Base-by-base conservation (phyloP, 2,888 invertebrate species). In the Galeruca laticollis region DNA sequence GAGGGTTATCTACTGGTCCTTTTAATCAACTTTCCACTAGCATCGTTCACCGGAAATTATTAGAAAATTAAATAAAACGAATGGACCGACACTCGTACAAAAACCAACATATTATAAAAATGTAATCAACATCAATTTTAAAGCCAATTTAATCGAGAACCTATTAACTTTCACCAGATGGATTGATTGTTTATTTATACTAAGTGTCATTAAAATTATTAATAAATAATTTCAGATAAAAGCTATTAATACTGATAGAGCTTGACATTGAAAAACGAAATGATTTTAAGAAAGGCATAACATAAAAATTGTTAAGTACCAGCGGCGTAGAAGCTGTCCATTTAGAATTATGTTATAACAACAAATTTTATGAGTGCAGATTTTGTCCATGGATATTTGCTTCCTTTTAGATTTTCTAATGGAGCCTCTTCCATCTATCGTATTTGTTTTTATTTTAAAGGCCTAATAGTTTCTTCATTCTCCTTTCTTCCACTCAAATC, bases 111-210 rank as follows among this genome's bases (percentile, higher is more conserved):
- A 8, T 15, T 8, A 15, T 8, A 37, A 37, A 47, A 18, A 47
- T 47, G 18, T 18, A 47, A 15, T 47, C 9, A 15, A 47, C 47
- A 47, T 47, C 9, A 47, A 47, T 47, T 47, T 47, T 47, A 18
- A 47, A 18, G 47, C 47, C 47, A 47, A 47, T 47, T 47, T 18
- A 47, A 47, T 47, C 37, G 20, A 26, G 20, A 52, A 20, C 20
- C 62, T 64, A 64, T 56, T 64, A 64, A 64, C 64, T 64, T 64
- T 64, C 64, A 43, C 64, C 35, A 31, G 54, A 54, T 43, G 40
- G 20, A 43, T 56, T 56, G 56, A 56, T 64, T 54, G 13, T 21
- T 56, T 64, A 64, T 40, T 43, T 64, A 33, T 56, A 51, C 56
- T 15, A 54, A 35, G 43, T 56, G 56, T 64, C 64, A 9, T 64